Conservation (phyloP, 2,113 vertebrate species). For the Rhadina sibilatrix region DNA sequence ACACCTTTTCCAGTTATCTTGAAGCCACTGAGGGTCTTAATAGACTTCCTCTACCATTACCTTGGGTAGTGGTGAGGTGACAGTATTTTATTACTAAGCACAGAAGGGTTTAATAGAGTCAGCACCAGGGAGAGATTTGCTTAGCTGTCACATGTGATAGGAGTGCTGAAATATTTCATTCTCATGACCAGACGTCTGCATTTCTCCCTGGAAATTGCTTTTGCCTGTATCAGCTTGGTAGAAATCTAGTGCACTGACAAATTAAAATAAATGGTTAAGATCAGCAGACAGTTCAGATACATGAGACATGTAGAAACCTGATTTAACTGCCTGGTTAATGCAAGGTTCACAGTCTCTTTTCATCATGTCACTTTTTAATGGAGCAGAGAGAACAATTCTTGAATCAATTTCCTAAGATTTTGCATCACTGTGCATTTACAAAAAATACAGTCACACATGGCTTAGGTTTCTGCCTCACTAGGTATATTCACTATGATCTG, state of each 20-base stretch:
- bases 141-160: background rate
- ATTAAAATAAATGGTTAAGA: background rate
- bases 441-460: background rate
- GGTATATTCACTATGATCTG: background rate
- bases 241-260: background rate
- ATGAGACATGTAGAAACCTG: background rate
- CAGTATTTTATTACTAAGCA: background rate
- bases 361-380: slow-evolving; percentile 10
- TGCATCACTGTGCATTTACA: background rate
- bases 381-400: background rate
- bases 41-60: background rate
- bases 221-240: background rate
- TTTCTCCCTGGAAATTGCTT: slow-evolving; percentile 8
- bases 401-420: background rate
- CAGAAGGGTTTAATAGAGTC: background rate
- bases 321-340: background rate
- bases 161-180: slow-evolving; percentile 32
- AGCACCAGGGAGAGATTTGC: slow-evolving; percentile 24
- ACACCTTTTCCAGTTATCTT: background rate
- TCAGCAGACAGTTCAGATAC: background rate
- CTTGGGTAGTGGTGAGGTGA: background rate
- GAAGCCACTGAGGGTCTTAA: background rate
- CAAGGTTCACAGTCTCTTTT: background rate
- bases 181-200: background rate
- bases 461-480: background rate